Percentiles rank a stretch among this genome's conserved stretches.
Conservation (phyloP, 1,140 invertebrate species). For the Scaptomyza montana region DNA sequence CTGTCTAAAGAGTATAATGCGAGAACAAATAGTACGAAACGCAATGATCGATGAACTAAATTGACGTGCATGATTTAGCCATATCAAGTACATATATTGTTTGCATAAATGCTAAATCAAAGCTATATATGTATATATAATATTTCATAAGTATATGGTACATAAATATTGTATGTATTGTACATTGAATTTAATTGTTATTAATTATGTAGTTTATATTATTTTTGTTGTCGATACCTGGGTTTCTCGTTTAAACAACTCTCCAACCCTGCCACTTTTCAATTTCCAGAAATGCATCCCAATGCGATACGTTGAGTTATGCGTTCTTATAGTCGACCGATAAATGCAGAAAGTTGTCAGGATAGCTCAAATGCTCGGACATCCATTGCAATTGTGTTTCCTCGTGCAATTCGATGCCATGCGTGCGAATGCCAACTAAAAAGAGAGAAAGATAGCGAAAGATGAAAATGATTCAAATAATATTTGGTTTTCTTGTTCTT, state of each 20-base stretch:
- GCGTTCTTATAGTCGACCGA: slow-evolving; percentile 84
- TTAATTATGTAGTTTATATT: neutral
- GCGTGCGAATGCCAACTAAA: slow-evolving; percentile 92
- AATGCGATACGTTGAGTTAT: slow-evolving; percentile 20
- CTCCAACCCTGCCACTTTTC: no score
- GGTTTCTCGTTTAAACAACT: no score
- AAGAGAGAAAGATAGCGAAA: slow-evolving; percentile 57
- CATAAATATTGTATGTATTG: slow-evolving; percentile 26
- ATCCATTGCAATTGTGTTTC: slow-evolving; percentile 99
- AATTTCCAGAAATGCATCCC: no score
- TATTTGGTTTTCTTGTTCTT: neutral
- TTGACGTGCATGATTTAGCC: slow-evolving; percentile 15
- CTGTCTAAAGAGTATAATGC: slow-evolving; percentile 30
- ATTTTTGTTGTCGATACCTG: slow-evolving; percentile 4
- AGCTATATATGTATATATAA: slow-evolving; percentile 28
- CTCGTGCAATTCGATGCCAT: slow-evolving; percentile 93
- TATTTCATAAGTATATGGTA: slow-evolving; percentile 49
- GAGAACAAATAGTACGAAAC: slow-evolving; percentile 31
- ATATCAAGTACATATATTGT: no score
- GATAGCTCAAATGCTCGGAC: slow-evolving; percentile 98
- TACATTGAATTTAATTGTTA: slow-evolving; percentile 38
- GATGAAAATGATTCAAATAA: neutral
- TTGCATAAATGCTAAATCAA: slow-evolving; percentile 14
- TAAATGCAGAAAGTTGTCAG: slow-evolving; percentile 98
- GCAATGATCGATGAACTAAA: slow-evolving; percentile 34